Percentiles rank a stretch among this genome's conserved stretches.
These are phyloP conservation scores for Automeris io DNA, from an alignment of 2,888 invertebrate species.

Conservation along the genomic window DNA sequence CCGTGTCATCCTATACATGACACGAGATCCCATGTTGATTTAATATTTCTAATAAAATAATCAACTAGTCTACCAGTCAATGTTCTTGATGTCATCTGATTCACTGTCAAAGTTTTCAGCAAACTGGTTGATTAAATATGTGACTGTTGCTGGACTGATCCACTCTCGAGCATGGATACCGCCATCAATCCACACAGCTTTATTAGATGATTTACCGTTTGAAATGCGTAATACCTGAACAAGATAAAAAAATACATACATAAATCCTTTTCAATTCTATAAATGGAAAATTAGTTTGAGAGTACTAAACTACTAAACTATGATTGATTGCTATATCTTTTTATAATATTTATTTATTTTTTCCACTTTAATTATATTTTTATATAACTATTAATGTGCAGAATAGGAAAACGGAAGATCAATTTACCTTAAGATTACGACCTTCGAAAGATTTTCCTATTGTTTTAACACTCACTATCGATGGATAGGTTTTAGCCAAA, in stretches of 20 bases:
- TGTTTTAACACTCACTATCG: constrained; percentile 82
- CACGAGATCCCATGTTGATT: no score
- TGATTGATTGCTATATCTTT: no score
- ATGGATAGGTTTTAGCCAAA: constrained; percentile 85
- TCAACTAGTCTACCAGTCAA: constrained; percentile 50
- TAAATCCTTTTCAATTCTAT: no score
- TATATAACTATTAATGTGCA: no score
- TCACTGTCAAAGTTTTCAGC: constrained; percentile 84
- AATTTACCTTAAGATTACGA: constrained; percentile 81
- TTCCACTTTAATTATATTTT: no score
- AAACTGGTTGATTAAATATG: constrained; percentile 86
- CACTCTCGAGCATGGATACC: constrained; percentile 96
- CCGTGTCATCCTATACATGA: no score
- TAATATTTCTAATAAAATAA: no score
- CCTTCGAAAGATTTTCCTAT: constrained; percentile 88
- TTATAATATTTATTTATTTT: no score
- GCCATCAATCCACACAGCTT: constrained; percentile 86
- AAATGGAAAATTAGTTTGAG: no score
- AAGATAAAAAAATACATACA: background rate
- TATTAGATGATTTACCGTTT: constrained; percentile 80
- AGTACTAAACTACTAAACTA: no score
- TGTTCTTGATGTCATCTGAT: constrained; percentile 69
- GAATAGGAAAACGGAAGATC: no score
- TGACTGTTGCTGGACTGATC: constrained; percentile 90
- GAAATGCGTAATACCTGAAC: constrained; percentile 75